These are phyloP conservation scores for Pardosa pseudoannulata DNA, from an alignment of 2,888 invertebrate genomes.

Conservation along the genomic window DNA sequence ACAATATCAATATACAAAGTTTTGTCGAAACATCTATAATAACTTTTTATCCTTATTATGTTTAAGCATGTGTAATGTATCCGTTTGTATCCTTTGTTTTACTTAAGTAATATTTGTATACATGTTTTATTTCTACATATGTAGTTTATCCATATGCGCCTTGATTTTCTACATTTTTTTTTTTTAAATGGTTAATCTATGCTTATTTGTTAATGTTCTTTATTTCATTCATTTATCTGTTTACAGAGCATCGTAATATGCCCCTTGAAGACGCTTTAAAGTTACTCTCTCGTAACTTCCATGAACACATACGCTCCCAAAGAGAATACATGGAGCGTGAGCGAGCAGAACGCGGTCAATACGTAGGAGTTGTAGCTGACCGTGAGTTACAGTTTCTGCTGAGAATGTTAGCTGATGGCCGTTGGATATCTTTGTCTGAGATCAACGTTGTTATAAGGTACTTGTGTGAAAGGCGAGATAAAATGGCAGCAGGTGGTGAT, in stretches of 20 bases:
- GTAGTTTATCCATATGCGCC: no score
- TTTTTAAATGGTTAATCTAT: no score
- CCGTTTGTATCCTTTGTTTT: no score
- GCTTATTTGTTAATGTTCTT: no score
- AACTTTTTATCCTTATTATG: no score
- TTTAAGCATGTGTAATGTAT: no score
- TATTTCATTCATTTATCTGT: conserved; percentile 10
- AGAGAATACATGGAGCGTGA: conserved; percentile 64
- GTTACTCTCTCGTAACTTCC: conserved; percentile 82
- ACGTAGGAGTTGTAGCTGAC: conserved; percentile 55
- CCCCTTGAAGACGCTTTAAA: conserved; percentile 92
- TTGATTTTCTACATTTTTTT: no score
- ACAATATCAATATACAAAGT: no score
- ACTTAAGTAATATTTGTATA: no score
- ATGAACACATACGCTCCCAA: conserved; percentile 75
- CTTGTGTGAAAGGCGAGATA: conserved; percentile 61
- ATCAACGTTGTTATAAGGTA: conserved; percentile 53
- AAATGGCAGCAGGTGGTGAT: conserved; percentile 41
- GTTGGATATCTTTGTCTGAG: conserved; percentile 55
- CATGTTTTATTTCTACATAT: no score
- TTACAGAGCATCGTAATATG: conserved; percentile 94
- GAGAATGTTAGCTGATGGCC: conserved; percentile 84
- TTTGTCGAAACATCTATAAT: no score
- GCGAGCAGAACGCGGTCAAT: conserved; percentile 57
- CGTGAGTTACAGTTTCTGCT: conserved; percentile 83